These are phyloP conservation scores for Scytalopus superciliaris DNA, from an alignment of 2,113 vertebrate species.

Conservation along the genomic window DNA sequence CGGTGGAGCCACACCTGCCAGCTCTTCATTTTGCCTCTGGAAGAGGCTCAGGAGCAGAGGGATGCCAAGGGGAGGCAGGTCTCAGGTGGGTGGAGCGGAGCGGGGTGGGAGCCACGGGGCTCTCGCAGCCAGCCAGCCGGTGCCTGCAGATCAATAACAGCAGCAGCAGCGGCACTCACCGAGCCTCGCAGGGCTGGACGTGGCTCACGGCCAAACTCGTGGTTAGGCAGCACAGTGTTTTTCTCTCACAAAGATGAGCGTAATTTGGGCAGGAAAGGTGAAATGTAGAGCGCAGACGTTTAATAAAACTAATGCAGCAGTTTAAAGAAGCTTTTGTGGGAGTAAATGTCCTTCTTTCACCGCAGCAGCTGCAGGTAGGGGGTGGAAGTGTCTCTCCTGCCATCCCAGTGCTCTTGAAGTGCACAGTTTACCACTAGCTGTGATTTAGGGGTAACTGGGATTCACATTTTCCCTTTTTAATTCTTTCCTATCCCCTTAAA, in stretches of 20 bases:
- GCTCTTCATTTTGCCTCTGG: background rate
- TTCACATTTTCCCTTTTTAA: background rate
- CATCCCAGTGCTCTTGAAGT: rapidly evolving
- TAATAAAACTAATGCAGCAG: slow-evolving; percentile 48
- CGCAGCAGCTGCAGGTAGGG: background rate
- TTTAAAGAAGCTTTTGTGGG: background rate
- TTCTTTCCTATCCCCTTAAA: background rate
- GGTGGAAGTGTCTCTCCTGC: background rate
- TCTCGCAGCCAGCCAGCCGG: background rate
- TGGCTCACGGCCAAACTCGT: slow-evolving; percentile 24
- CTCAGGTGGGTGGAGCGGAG: background rate
- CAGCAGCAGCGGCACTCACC: slow-evolving; percentile 58
- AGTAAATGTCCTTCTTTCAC: background rate
- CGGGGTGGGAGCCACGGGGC: background rate
- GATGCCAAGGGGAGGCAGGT: background rate
- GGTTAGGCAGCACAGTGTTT: background rate
- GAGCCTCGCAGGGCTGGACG: slow-evolving; percentile 6
- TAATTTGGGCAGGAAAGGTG: slow-evolving; percentile 49
- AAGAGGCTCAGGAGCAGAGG: background rate
- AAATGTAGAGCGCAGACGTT: background rate
- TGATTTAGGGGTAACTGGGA: background rate
- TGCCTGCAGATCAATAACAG: slow-evolving; percentile 46
- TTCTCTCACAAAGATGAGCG: background rate
- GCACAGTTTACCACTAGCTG: too few species aligned
- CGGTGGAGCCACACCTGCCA: slow-evolving; percentile 62